These are phyloP conservation scores for Stictocephala bisonia DNA, from an alignment of 2,888 invertebrate species.

Conservation along the genomic window DNA sequence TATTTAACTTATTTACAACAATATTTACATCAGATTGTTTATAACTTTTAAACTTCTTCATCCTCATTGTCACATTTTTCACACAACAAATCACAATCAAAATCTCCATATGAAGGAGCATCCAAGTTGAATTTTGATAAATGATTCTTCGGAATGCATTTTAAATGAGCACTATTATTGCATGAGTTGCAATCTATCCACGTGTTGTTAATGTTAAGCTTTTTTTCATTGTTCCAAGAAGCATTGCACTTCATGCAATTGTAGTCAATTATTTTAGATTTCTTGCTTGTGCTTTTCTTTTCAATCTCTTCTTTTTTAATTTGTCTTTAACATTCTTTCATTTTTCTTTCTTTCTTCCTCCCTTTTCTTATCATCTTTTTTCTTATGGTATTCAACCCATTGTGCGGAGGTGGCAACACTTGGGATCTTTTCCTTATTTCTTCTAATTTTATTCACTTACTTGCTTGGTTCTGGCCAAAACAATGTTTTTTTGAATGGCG, in stretches of 20 bases:
- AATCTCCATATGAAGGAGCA: not conserved
- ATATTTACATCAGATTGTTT: too few species aligned
- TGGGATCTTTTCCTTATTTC: conserved; percentile 17
- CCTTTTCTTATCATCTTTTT: not conserved
- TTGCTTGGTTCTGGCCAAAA: conserved; percentile 8
- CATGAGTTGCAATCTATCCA: conserved; percentile 6
- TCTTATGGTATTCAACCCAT: conserved; percentile 7
- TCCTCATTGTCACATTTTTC: not conserved
- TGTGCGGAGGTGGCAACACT: conserved; percentile 8
- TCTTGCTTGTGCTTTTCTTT: not conserved
- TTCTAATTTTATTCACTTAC: not conserved
- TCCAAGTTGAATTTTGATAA: not conserved
- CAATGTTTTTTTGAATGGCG: not conserved
- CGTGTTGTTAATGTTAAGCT: not conserved
- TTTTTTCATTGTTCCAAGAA: conserved; percentile 4
- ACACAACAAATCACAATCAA: conserved; percentile 2
- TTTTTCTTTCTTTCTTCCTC: conserved; percentile 6
- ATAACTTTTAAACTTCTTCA: not conserved
- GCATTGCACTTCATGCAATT: not conserved
- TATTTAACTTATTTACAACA: too few species aligned
- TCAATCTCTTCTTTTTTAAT: conserved; percentile 6
- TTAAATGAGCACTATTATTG: not conserved
- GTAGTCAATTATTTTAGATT: not conserved
- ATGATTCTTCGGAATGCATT: not conserved
- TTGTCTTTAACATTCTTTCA: not conserved